Conservation (phyloP, 2,888 invertebrate genomes). For the Norana najaformis region DNA sequence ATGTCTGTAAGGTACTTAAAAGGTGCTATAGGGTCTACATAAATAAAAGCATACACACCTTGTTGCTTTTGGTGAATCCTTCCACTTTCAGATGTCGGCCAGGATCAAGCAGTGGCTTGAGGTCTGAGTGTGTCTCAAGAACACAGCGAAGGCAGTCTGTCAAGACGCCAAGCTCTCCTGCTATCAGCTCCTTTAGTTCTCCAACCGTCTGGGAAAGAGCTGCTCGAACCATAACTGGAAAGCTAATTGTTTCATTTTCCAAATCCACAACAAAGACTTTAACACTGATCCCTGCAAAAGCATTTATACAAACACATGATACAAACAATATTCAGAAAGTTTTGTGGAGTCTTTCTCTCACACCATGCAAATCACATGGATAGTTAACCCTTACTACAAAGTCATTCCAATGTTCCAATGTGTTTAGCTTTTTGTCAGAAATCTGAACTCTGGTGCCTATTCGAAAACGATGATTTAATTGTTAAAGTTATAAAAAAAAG, state of each 20-base stretch:
- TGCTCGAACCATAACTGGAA: conserved; percentile 24
- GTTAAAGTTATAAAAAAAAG: no score
- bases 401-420: no score
- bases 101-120: neutral
- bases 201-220: conserved; percentile 25
- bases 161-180: neutral
- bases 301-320: neutral
- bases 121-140: conserved; percentile 10
- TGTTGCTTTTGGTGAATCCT: conserved; percentile 22
- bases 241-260: conserved; percentile 6
- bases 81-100: conserved; percentile 10
- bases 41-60: no score
- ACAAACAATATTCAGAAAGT: conserved; percentile 30
- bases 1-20: no score
- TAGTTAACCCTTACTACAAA: no score
- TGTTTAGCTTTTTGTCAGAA: no score
- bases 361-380: no score
- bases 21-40: no score
- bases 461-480: no score
- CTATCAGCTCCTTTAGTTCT: conserved; percentile 18
- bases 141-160: neutral
- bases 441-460: no score
- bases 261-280: conserved; percentile 30
- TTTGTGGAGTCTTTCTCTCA: neutral
- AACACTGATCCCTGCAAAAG: conserved; percentile 22